Evolutionary conservation across 1,140 invertebrate species (phyloP).

Genomic region (Drosophila littoralis): DNA sequence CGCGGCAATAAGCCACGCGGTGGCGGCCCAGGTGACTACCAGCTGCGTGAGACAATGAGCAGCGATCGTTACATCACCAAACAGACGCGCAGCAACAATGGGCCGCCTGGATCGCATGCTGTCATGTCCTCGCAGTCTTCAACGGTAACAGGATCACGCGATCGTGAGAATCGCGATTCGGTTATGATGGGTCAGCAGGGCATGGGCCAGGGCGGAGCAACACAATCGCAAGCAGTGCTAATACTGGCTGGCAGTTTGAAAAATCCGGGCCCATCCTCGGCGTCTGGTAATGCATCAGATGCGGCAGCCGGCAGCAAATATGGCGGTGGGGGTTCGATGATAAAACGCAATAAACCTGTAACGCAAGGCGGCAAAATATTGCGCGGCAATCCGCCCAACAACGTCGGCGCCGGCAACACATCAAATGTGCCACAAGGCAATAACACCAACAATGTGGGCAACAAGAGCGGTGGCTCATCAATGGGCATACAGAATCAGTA

Average conservation of each 20-base stretch:
- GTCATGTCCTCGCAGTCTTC: conserved; percentile 61
- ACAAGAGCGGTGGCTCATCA: conserved; percentile 56
- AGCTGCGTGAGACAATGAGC: conserved; percentile 77
- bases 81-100: conserved; percentile 74
- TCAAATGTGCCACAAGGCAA: conserved; percentile 57
- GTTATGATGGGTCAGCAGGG: conserved; percentile 63
- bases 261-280: conserved; percentile 47
- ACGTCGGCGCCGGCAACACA: conserved; percentile 38
- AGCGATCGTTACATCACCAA: conserved; percentile 81
- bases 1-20: conserved; percentile 68
- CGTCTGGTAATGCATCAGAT: conserved; percentile 54
- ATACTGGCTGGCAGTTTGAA: conserved; percentile 70
- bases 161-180: conserved; percentile 60
- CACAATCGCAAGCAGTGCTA: conserved; percentile 62
- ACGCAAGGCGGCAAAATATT: conserved; percentile 71
- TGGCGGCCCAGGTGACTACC: conserved; percentile 59
- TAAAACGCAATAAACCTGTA: conserved; percentile 70
- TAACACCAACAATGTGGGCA: conserved; percentile 57
- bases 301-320: conserved; percentile 63
- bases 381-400: conserved; percentile 67
- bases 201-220: conserved; percentile 50
- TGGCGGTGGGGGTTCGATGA: conserved; percentile 67
- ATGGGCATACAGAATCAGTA: conserved; percentile 77
- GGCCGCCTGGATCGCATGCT: conserved; percentile 69
- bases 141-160: conserved; percentile 41